These are phyloP conservation scores for Saccopteryx leptura DNA, from an alignment of 2,113 vertebrate genomes.

Conservation along the genomic window DNA sequence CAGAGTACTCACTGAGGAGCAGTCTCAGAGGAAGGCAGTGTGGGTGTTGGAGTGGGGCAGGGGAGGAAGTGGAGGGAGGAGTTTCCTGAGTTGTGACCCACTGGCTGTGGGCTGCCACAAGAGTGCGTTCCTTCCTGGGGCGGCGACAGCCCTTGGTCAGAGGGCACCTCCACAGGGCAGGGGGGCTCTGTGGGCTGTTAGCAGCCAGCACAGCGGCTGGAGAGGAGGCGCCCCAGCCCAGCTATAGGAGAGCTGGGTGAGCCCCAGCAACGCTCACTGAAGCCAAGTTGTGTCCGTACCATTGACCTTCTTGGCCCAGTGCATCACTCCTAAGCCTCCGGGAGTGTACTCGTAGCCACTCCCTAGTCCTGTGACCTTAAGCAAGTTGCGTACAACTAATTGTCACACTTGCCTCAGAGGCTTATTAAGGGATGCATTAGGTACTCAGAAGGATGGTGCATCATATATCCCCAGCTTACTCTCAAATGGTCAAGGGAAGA, in stretches of 20 bases:
- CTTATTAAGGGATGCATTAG: neutral
- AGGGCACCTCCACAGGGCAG: neutral
- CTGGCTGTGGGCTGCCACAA: accelerated
- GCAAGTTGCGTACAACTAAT: neutral
- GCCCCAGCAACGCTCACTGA: accelerated
- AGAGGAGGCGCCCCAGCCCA: too few relatives aligned
- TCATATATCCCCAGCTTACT: neutral
- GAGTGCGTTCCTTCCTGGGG: neutral
- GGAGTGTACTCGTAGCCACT: neutral
- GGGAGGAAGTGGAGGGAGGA: too few relatives aligned
- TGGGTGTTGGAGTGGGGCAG: neutral
- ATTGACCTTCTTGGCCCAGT: accelerated
- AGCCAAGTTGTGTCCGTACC: neutral
- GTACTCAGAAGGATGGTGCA: neutral
- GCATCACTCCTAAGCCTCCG: neutral
- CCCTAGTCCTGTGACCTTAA: neutral
- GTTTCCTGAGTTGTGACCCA: neutral
- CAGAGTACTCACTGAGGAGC: neutral
- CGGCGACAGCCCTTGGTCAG: neutral
- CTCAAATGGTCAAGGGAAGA: neutral
- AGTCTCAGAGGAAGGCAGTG: neutral
- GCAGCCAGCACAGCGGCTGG: neutral
- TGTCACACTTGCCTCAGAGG: neutral
- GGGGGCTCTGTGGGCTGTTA: neutral
- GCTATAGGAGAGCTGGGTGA: neutral